phyloP scores from a whole-genome alignment of 1,140 invertebrate genomes.

The Helicoverpa armigera region DNA sequence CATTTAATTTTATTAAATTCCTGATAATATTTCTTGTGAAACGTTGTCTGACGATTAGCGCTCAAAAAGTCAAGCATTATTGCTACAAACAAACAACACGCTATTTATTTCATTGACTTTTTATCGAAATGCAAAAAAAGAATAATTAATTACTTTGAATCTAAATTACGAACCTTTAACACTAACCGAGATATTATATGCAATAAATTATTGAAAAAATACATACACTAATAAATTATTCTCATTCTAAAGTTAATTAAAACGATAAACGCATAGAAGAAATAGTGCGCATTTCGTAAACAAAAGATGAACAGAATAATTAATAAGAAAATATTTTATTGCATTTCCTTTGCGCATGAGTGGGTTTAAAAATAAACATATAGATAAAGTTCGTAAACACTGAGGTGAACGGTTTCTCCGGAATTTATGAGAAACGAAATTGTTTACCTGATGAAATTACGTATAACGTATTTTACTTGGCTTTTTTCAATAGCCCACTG shows the following conservation, averaged over 20 bases:
- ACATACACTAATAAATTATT: conserved; percentile 13
- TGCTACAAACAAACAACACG: conserved; percentile 18
- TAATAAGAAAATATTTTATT: conserved; percentile 80
- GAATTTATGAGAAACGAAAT: conserved; percentile 45
- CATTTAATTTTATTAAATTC: not conserved
- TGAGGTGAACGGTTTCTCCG: conserved; percentile 62
- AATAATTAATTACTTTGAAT: conserved; percentile 62
- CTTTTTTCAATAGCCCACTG: conserved; percentile 2
- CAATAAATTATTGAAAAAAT: conserved; percentile 59
- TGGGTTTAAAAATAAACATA: conserved; percentile 60
- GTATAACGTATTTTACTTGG: conserved; percentile 34
- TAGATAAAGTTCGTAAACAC: conserved; percentile 71
- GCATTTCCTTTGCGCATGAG: conserved; percentile 54
- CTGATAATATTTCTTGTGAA: conserved; percentile 20
- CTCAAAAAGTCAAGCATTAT: conserved; percentile 4
- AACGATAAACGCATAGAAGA: conserved; percentile 30
- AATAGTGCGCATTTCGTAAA: conserved; percentile 62
- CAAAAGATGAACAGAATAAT: conserved; percentile 75
- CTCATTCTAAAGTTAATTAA: conserved; percentile 30
- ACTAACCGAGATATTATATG: conserved; percentile 40
- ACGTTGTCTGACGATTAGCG: conserved; percentile 12
- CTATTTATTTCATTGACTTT: conserved; percentile 50
- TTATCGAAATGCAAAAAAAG: conserved; percentile 50
- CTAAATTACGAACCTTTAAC: conserved; percentile 56
- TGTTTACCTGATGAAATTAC: conserved; percentile 50